These are phyloP conservation scores for Nannoperca obscura DNA, from an alignment of 2,797 vertebrate species.

Conservation along the genomic window DNA sequence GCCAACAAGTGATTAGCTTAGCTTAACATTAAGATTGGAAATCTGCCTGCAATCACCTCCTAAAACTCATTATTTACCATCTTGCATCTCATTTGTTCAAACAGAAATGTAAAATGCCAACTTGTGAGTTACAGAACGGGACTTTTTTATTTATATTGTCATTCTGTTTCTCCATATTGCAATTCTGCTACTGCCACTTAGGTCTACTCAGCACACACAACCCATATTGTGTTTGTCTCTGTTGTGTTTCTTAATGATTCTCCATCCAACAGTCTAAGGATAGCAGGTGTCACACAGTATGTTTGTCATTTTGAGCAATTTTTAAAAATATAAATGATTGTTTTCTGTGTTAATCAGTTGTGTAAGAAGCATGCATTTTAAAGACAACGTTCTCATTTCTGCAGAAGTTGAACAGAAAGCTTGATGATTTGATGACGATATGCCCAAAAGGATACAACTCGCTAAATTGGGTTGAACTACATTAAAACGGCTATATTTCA, in stretches of 20 bases:
- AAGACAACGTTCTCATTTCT: neutral
- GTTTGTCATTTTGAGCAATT: too few relatives aligned
- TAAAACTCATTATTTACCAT: too few relatives aligned
- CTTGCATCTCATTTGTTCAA: too few relatives aligned
- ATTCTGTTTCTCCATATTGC: neutral
- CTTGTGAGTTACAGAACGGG: neutral
- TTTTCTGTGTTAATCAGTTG: neutral
- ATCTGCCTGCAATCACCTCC: too few relatives aligned
- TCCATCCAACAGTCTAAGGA: neutral
- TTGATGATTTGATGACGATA: neutral
- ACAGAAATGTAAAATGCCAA: too few relatives aligned
- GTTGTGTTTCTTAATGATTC: neutral
- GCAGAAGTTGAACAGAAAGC: neutral
- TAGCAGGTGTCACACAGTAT: neutral
- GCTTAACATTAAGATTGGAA: too few relatives aligned
- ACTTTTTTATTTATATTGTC: neutral
- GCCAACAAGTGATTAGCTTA: too few relatives aligned
- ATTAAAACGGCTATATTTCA: neutral
- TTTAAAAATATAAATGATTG: too few relatives aligned
- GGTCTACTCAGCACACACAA: neutral
- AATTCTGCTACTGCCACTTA: neutral
- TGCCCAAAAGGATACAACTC: neutral
- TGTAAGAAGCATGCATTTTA: neutral
- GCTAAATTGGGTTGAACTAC: neutral
- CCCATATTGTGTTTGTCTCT: neutral